A percentile compares a stretch with the other conserved stretches of the same genome.
Evolutionary conservation across 1,140 invertebrate genomes (phyloP).

Genomic region (Linepithema humile): DNA sequence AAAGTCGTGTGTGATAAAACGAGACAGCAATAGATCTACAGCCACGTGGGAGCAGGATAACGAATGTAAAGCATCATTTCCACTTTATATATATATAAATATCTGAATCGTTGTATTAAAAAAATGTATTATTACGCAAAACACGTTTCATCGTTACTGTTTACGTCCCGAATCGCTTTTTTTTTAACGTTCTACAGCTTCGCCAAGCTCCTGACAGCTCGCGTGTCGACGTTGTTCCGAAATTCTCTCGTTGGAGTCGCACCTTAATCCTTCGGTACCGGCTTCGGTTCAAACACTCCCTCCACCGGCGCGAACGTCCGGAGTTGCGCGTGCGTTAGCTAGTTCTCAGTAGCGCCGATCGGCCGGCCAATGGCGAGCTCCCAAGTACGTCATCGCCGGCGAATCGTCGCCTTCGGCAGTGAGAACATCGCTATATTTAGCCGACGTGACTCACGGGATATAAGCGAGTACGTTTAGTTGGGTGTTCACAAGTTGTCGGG

Average conservation of each 20-base stretch:
- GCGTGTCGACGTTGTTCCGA: neutral
- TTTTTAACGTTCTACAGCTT: neutral
- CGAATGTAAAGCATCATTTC: constrained; percentile 21
- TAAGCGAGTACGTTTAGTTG: constrained; percentile 81
- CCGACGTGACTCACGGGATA: constrained; percentile 83
- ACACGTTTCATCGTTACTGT: neutral
- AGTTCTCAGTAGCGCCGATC: constrained; percentile 70
- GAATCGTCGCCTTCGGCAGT: constrained; percentile 74
- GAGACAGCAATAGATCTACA: constrained; percentile 12
- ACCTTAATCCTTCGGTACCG: constrained; percentile 51
- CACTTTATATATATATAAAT: neutral
- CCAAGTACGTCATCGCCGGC: constrained; percentile 76
- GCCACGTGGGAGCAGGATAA: constrained; percentile 25
- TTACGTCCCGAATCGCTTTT: neutral
- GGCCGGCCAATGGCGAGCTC: constrained; percentile 64
- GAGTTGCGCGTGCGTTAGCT: constrained; percentile 64
- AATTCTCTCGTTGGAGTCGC: neutral
- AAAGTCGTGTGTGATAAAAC: neutral
- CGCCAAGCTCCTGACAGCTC: neutral
- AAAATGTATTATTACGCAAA: neutral
- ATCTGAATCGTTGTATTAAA: too few relatives aligned
- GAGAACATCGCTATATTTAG: constrained; percentile 83
- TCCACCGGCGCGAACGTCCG: constrained; percentile 25
- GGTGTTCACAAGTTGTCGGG: constrained; percentile 80
- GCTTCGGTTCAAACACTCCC: constrained; percentile 71